Evolutionary conservation across 35 echinoderm and acorn worm genomes (phyloP), one percentile per base, ranked within the genome.

Genomic region (Anneissia japonica): DNA sequence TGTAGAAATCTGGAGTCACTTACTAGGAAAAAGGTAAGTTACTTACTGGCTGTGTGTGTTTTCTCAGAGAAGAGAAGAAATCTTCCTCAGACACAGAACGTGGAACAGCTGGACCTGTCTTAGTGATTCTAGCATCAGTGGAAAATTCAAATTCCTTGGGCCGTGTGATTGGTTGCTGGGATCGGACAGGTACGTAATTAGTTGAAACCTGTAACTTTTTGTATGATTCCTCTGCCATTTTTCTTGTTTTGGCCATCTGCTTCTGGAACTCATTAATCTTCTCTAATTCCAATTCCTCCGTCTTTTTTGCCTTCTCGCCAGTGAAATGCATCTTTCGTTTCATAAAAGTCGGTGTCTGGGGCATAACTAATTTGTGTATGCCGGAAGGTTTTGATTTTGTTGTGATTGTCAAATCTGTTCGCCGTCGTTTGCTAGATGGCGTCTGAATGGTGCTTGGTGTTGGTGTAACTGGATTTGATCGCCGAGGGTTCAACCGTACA

Each of bases 201-300:
- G 46, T 82, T 7, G 91, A 87, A 11, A 37, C 84, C 41, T 92
- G 86, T 14, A 90, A 88, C 82, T 41, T 90, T 77, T 93, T 86
- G 46, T 87, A 88, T 12, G 94, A 97, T 16, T 84, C 74, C 43
- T 93, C 78, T 46, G 94, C 90, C 56, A 88, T 34, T 72, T 93
- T 86, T 39, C 88, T 77, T 9, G 31, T 77, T 31, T 90, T 82
- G 32, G 79, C 91, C 81, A 91, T 32, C 31, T 90, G 33, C 34
- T 88, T 82, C 30, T 83, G 84, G 21, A 84, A 80, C 40, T 84
- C 75, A 19, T 77, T 88, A 26, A 97, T 93, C 76, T n/a, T 93
- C 81, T 97, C 91, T 46, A 97, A 36, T 73, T 97, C 94, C 38
- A 97, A 31, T 80, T 97, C 32, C 46, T 91, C 88, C 23, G 91